Percentiles rank a stretch among this genome's conserved stretches.
Evolutionary conservation across 2,888 invertebrate species (phyloP).

Genomic region (Autographa pulchrina): DNA sequence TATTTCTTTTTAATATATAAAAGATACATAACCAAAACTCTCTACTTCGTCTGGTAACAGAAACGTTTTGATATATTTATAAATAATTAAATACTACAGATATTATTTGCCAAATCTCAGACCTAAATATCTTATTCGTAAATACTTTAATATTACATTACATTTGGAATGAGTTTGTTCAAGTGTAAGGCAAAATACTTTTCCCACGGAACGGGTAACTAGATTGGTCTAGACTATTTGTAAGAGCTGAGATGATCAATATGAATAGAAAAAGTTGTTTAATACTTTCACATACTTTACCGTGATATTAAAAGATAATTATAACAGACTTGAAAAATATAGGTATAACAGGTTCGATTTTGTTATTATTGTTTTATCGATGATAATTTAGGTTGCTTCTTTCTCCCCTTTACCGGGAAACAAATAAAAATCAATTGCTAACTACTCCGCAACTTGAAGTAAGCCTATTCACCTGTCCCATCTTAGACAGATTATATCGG

Average conservation of each 20-base stretch:
- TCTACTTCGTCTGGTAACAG: neutral
- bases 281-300: neutral
- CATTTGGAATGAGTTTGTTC: neutral
- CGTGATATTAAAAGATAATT: neutral
- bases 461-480: no score
- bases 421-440: no score
- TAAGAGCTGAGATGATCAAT: neutral
- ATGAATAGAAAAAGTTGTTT: neutral
- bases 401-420: no score
- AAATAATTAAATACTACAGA: neutral
- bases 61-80: neutral
- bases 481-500: no score
- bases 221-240: neutral
- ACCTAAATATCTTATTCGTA: neutral
- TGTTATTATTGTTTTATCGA: no score
- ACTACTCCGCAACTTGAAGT: no score
- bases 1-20: no score
- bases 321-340: no score
- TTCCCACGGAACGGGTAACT: neutral
- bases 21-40: neutral
- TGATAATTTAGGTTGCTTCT: no score
- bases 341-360: no score
- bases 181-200: neutral
- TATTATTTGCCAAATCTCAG: neutral
- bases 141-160: neutral